A percentile compares a stretch with the other conserved stretches of the same genome.
Evolutionary conservation across 2,797 vertebrate genomes (phyloP).

Genomic region (Aulostomus chinensis): DNA sequence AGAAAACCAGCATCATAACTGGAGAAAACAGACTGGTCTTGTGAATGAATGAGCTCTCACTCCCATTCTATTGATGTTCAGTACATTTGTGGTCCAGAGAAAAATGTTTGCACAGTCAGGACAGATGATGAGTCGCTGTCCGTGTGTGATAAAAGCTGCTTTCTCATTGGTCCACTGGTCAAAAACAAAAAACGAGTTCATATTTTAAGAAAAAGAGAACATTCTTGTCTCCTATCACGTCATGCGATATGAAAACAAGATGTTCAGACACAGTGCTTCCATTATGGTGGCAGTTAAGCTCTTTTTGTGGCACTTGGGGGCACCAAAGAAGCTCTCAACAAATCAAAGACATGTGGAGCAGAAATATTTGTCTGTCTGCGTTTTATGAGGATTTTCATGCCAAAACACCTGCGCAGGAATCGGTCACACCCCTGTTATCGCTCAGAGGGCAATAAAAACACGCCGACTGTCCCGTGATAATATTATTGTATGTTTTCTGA

Average conservation of each 20-base stretch:
- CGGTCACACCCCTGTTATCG: slow-evolving; percentile 1
- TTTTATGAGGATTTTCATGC: slow-evolving; percentile 17
- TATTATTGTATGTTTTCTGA: slow-evolving; percentile 3
- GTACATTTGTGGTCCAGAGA: too few species aligned
- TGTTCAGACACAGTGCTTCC: slow-evolving; percentile 7
- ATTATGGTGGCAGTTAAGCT: slow-evolving; percentile 5
- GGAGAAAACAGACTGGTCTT: too few species aligned
- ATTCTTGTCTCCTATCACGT: too few species aligned
- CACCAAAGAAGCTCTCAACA: neutral
- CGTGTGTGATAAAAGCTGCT: too few species aligned
- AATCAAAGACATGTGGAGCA: slow-evolving; percentile 30
- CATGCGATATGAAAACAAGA: slow-evolving; percentile 34
- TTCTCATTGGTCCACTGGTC: neutral
- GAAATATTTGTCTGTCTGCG: slow-evolving; percentile 1
- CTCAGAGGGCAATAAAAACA: neutral
- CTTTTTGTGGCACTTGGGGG: neutral
- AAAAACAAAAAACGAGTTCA: neutral
- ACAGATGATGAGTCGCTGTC: too few species aligned
- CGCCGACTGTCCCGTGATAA: neutral
- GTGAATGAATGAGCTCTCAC: too few species aligned
- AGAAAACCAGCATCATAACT: too few species aligned
- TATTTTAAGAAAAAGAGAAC: neutral
- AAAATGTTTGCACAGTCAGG: too few species aligned
- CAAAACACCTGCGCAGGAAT: slow-evolving; percentile 29
- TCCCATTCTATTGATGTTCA: too few species aligned